A percentile compares a stretch with the other conserved stretches of the same genome.
Conservation (phyloP, 1,140 invertebrate species). For the Formica selysi region DNA sequence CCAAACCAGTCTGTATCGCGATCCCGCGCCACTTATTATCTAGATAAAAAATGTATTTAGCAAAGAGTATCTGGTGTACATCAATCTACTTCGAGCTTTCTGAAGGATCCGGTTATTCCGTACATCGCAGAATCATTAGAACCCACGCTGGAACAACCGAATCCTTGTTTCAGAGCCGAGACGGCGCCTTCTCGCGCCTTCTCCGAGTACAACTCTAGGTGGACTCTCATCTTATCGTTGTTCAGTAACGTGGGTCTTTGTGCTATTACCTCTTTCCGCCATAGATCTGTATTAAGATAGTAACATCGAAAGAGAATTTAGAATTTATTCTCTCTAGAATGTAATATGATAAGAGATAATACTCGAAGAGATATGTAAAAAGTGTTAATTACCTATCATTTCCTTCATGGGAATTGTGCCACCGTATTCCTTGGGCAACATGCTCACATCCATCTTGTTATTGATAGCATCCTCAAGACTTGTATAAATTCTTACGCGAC, state of each 20-base stretch:
- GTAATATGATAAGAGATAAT: background rate
- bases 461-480: conserved; percentile 88
- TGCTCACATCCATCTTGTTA: conserved; percentile 88
- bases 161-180: conserved; percentile 88
- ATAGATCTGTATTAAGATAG: conserved; percentile 85
- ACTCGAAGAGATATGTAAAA: background rate
- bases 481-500: conserved; percentile 91
- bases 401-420: conserved; percentile 93
- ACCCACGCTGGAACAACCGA: conserved; percentile 87
- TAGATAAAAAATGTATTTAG: conserved; percentile 4
- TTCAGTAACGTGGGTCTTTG: conserved; percentile 87
- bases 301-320: background rate
- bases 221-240: conserved; percentile 89
- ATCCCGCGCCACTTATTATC: conserved; percentile 23
- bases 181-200: conserved; percentile 91
- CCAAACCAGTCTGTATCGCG: background rate
- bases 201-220: conserved; percentile 89
- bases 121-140: conserved; percentile 88
- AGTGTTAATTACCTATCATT: conserved; percentile 91
- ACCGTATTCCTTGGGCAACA: conserved; percentile 94
- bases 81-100: conserved; percentile 92
- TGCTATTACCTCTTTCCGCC: conserved; percentile 89
- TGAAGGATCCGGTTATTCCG: conserved; percentile 91
- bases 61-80: background rate
- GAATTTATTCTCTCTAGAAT: background rate